These are phyloP conservation scores for Anguilla japonica DNA, from an alignment of 2,113 vertebrate genomes.

Conservation along the genomic window DNA sequence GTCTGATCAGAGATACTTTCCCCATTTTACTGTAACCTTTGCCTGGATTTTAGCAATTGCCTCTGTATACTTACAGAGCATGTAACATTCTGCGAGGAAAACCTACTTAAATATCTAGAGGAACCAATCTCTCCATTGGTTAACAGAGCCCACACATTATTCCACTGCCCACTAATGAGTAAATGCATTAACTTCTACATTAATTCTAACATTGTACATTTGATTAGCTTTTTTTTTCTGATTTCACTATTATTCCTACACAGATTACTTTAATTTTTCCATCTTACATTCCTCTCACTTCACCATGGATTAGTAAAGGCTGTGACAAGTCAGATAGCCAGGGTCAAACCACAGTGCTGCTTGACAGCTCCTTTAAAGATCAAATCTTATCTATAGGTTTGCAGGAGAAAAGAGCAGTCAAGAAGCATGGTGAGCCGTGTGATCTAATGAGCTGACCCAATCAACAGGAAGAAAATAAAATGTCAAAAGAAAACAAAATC, in stretches of 20 bases:
- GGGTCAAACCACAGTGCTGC: not conserved
- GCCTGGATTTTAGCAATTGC: not conserved
- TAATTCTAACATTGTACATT: not conserved
- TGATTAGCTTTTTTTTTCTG: not conserved
- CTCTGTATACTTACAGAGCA: not conserved
- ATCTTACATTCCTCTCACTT: not conserved
- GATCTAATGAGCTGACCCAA: not conserved
- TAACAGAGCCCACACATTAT: not conserved
- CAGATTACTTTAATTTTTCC: not conserved
- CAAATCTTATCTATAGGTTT: not conserved
- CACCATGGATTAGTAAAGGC: not conserved
- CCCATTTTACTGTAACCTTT: not conserved
- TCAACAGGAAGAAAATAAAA: constrained; percentile 4
- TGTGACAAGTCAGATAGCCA: not conserved
- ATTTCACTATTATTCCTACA: not conserved
- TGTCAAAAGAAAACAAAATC: not conserved
- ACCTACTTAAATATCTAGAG: not conserved
- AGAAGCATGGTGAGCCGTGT: not conserved
- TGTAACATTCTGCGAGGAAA: not conserved
- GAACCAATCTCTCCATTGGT: not conserved
- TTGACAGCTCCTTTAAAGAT: not conserved
- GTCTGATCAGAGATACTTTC: not conserved
- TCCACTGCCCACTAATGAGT: not conserved
- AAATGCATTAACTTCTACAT: not conserved
- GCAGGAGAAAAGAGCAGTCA: not conserved